Conservation (phyloP, 2,113 vertebrate species). For the Papio anubis region DNA sequence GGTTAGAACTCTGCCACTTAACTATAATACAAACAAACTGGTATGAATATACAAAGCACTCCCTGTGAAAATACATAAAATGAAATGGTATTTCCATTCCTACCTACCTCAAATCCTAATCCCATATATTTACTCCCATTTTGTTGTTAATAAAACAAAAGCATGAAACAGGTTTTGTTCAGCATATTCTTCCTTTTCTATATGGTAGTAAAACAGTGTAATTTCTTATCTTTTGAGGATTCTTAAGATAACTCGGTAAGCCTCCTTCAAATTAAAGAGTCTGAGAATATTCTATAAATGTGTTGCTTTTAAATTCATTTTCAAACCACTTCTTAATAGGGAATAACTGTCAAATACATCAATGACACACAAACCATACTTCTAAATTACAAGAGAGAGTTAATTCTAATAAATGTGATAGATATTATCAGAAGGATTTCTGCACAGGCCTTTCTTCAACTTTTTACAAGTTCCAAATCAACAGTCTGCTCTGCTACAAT, state of each 20-base stretch:
- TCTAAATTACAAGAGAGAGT: background rate
- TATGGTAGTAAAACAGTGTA: background rate
- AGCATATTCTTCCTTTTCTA: background rate
- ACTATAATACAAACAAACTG: background rate
- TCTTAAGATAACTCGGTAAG: background rate
- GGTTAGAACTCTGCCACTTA: background rate
- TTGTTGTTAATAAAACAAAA: background rate
- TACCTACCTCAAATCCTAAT: background rate
- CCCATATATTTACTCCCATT: background rate
- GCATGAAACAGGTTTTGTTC: background rate
- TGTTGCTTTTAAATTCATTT: background rate
- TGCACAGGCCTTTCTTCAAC: background rate
- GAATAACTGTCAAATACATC: background rate
- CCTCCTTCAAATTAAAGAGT: background rate
- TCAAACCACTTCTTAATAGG: background rate
- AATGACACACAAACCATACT: background rate
- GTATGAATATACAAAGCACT: background rate
- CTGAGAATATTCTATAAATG: background rate
- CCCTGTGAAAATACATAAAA: background rate
- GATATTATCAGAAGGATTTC: background rate
- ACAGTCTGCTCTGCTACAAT: background rate
- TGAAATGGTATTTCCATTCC: background rate
- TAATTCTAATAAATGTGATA: background rate
- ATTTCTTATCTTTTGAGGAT: background rate
- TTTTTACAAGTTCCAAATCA: background rate